phyloP scores from a whole-genome alignment of 1,140 invertebrate genomes.

The Orius insidiosus region DNA sequence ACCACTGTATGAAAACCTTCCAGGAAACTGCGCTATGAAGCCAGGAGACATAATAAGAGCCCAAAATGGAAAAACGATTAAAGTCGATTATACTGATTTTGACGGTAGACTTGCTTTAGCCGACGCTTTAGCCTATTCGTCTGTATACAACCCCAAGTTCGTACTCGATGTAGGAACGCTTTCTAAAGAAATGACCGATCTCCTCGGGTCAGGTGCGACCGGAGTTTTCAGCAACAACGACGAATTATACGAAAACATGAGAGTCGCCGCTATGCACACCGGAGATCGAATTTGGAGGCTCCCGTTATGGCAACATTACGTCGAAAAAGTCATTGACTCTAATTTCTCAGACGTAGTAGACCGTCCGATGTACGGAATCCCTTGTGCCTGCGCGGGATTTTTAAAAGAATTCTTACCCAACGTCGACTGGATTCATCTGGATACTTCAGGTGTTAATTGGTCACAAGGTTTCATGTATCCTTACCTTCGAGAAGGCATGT shows the following conservation, averaged over 20 bases:
- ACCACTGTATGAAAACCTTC: slow-evolving; percentile 46
- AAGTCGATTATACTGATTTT: slow-evolving; percentile 46
- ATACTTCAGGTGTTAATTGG: slow-evolving; percentile 35
- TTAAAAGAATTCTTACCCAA: slow-evolving; percentile 36
- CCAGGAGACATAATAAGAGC: slow-evolving; percentile 45
- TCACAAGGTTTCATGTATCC: slow-evolving; percentile 46
- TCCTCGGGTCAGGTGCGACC: slow-evolving; percentile 34
- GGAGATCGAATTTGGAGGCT: slow-evolving; percentile 49
- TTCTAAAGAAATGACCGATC: slow-evolving; percentile 35
- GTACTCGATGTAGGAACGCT: slow-evolving; percentile 46
- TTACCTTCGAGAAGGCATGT: slow-evolving; percentile 54
- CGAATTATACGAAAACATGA: slow-evolving; percentile 31
- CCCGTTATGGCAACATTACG: slow-evolving; percentile 41
- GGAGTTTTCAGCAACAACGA: slow-evolving; percentile 38
- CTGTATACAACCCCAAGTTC: slow-evolving; percentile 36
- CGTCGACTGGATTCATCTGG: slow-evolving; percentile 37
- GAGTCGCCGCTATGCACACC: slow-evolving; percentile 32
- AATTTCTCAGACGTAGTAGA: slow-evolving; percentile 15
- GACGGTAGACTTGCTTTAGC: slow-evolving; percentile 44
- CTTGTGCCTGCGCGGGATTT: slow-evolving; percentile 38
- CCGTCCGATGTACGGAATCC: slow-evolving; percentile 24
- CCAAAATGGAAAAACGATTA: slow-evolving; percentile 45
- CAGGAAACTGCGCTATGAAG: slow-evolving; percentile 37
- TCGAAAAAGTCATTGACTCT: slow-evolving; percentile 29
- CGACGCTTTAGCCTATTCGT: slow-evolving; percentile 43